Percentiles rank a stretch among this genome's conserved stretches.
Evolutionary conservation across 64 coral and sea anemone genomes (phyloP).

Genomic region (Pocillopora damicornis): DNA sequence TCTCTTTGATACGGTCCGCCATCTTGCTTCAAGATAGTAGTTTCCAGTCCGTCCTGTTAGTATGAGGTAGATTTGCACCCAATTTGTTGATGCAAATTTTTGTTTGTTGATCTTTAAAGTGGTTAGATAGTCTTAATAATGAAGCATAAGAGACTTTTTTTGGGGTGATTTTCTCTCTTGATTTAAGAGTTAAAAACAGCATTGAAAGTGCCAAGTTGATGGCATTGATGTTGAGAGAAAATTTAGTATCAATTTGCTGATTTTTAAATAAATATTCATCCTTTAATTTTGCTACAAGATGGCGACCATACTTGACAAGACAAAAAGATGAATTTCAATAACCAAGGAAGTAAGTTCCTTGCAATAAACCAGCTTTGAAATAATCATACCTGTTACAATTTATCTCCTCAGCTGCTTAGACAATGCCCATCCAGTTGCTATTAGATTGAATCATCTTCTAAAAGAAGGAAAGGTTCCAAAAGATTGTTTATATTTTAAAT

Average conservation of each 20-base stretch:
- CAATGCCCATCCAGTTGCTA: too few relatives aligned
- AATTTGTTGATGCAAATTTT: too few relatives aligned
- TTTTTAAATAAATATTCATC: too few relatives aligned
- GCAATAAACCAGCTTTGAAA: too few relatives aligned
- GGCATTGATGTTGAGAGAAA: background rate
- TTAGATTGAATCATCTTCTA: too few relatives aligned
- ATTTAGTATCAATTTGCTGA: background rate
- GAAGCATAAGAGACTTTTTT: background rate
- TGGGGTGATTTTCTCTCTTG: background rate
- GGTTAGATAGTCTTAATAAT: background rate
- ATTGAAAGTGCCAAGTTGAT: background rate
- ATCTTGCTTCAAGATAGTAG: background rate
- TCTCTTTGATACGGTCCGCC: background rate
- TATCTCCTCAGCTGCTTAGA: too few relatives aligned
- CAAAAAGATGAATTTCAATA: too few relatives aligned
- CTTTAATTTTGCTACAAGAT: too few relatives aligned
- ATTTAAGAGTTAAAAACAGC: background rate
- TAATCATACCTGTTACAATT: too few relatives aligned
- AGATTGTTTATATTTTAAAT: too few relatives aligned
- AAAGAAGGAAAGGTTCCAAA: too few relatives aligned
- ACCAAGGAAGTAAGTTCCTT: too few relatives aligned
- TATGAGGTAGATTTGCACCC: background rate
- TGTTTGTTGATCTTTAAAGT: background rate
- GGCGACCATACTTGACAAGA: background rate
- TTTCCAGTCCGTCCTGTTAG: background rate